These are phyloP conservation scores for Ictalurus furcatus DNA, from an alignment of 2,113 vertebrate species.

Conservation along the genomic window DNA sequence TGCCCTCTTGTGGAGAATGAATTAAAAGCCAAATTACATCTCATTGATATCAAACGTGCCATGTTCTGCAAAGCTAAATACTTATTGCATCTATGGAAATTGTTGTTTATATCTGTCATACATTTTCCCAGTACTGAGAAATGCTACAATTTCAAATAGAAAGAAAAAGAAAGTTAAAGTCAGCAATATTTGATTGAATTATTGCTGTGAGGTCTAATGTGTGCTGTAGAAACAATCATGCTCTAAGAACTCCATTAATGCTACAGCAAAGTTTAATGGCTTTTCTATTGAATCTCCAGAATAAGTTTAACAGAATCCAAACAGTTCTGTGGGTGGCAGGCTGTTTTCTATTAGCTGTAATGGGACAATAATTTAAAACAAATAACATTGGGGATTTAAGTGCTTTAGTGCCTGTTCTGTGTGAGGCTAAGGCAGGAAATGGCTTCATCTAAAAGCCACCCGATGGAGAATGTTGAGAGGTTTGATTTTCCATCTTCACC, in stretches of 20 bases:
- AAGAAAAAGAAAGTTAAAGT: neutral
- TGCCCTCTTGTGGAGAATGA: neutral
- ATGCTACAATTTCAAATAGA: neutral
- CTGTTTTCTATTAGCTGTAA: neutral
- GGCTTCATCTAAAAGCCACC: conserved; percentile 6
- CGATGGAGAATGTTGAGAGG: neutral
- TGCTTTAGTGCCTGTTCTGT: neutral
- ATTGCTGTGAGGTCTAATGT: neutral
- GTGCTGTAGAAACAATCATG: neutral
- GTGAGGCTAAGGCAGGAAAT: neutral
- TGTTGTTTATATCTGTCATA: neutral
- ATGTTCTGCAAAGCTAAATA: neutral
- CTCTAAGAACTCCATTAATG: neutral
- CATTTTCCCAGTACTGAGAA: neutral
- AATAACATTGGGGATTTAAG: conserved; percentile 4
- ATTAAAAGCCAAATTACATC: neutral
- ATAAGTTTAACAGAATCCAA: conserved; percentile 7
- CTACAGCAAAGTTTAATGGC: neutral
- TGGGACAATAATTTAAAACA: conserved; percentile 37
- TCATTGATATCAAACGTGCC: neutral
- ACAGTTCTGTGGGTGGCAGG: conserved; percentile 30
- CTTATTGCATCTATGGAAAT: neutral
- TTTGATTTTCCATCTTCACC: neutral
- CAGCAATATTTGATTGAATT: neutral
- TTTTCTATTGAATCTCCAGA: neutral